A percentile compares a stretch with the other conserved stretches of the same genome.
Evolutionary conservation across 2,113 vertebrate species (phyloP).

Genomic region (Camelus dromedarius): DNA sequence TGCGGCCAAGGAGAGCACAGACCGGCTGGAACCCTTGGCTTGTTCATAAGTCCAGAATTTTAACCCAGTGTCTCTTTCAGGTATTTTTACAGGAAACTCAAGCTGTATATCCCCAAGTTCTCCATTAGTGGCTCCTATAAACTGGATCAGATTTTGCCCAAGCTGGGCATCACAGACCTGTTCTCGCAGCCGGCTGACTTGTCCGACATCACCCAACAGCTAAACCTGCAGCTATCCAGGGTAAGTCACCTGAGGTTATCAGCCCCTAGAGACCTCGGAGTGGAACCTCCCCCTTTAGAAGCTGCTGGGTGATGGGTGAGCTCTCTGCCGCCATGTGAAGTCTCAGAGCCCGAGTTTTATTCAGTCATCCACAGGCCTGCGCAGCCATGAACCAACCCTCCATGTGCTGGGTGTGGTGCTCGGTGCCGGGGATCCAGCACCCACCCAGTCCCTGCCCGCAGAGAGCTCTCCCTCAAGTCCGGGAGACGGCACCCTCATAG

Average conservation of each 20-base stretch:
- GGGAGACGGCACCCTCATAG: rapidly evolving
- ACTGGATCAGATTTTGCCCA: slow-evolving; percentile 25
- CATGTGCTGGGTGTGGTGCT: rapidly evolving
- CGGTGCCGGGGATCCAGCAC: rapidly evolving
- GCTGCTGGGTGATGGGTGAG: too few species aligned
- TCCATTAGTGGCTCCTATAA: slow-evolving; percentile 24
- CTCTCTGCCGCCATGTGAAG: rapidly evolving
- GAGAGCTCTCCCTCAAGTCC: not conserved
- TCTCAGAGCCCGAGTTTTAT: not conserved
- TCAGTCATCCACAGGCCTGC: rapidly evolving
- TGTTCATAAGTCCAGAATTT: not conserved
- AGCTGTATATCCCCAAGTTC: slow-evolving; percentile 26
- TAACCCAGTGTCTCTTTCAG: not conserved
- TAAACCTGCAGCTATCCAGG: not conserved
- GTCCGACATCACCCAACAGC: not conserved
- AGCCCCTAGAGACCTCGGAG: rapidly evolving
- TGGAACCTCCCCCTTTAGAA: rapidly evolving
- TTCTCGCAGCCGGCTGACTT: not conserved
- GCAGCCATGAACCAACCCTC: rapidly evolving
- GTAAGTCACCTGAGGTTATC: not conserved
- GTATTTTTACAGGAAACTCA: not conserved
- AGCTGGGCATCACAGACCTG: slow-evolving; percentile 38
- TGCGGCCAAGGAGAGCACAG: too few species aligned
- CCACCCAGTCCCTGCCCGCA: not conserved
- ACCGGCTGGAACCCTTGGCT: rapidly evolving